Conservation (phyloP, 2,888 invertebrate species). For the Schizaphis graminum region DNA sequence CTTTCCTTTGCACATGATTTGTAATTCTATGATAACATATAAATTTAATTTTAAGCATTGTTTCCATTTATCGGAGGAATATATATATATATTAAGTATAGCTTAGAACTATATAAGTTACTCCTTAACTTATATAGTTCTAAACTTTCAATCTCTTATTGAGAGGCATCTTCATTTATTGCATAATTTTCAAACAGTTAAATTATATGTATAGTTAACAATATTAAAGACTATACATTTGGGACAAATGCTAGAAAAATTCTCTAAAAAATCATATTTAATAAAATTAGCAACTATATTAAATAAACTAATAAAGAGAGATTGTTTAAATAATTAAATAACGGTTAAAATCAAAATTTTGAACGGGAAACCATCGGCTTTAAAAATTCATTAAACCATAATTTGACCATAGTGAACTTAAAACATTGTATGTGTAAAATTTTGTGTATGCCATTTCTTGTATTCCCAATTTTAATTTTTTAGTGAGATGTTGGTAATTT, state of each 20-base stretch:
- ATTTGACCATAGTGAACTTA: neutral
- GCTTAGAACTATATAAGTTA: neutral
- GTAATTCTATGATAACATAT: neutral
- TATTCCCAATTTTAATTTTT: neutral
- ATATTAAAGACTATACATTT: neutral
- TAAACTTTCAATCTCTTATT: neutral
- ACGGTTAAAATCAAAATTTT: neutral
- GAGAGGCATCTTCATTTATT: neutral
- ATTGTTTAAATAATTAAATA: neutral
- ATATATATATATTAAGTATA: neutral
- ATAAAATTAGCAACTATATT: neutral
- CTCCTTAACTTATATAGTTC: too few relatives aligned
- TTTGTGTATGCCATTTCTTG: neutral
- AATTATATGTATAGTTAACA: neutral
- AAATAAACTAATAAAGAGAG: neutral
- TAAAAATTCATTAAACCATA: neutral
- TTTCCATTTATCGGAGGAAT: neutral
- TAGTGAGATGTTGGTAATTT: neutral
- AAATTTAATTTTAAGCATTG: constrained; percentile 19
- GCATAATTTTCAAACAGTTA: neutral
- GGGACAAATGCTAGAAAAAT: neutral
- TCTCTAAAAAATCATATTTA: neutral
- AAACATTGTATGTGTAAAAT: neutral
- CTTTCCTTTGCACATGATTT: neutral
- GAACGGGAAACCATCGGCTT: neutral